These are phyloP conservation scores for Nomada ruficornis DNA, from an alignment of 2,888 invertebrate genomes.

Conservation along the genomic window DNA sequence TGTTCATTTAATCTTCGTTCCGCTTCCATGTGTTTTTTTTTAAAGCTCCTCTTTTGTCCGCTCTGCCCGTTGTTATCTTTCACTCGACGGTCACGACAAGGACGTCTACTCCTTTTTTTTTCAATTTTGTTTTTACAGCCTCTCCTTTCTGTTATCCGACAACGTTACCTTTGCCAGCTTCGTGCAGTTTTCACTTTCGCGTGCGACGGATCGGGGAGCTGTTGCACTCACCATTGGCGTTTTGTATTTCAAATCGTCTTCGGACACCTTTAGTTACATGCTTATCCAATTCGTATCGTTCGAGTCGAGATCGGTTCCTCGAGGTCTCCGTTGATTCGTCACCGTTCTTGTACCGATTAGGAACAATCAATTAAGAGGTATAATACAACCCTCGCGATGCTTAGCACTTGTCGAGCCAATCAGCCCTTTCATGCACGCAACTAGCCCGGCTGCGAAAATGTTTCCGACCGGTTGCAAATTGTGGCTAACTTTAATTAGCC, in stretches of 20 bases:
- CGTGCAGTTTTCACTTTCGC: background rate
- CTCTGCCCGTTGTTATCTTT: conserved; percentile 53
- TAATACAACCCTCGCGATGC: background rate
- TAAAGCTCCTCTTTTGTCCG: conserved; percentile 32
- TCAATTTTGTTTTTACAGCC: too few relatives aligned
- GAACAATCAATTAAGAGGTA: conserved; percentile 34
- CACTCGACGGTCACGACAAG: conserved; percentile 47
- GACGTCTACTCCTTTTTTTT: conserved; percentile 25
- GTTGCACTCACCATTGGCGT: background rate
- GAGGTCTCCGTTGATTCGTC: background rate
- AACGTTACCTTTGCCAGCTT: conserved; percentile 14
- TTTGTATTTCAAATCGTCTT: too few relatives aligned
- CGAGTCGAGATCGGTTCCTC: too few relatives aligned
- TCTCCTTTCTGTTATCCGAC: background rate
- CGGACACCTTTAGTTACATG: too few relatives aligned
- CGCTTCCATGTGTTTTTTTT: conserved; percentile 50
- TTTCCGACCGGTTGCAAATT: conserved; percentile 49
- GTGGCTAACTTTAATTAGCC: conserved; percentile 61
- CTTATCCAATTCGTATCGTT: too few relatives aligned
- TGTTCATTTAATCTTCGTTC: conserved; percentile 69
- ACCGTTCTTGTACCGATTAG: background rate
- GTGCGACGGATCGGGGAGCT: background rate
- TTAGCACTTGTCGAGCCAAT: conserved; percentile 28
- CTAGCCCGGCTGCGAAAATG: conserved; percentile 14
- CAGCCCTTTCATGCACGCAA: conserved; percentile 33